Evolutionary conservation across 2,113 vertebrate genomes (phyloP).

Genomic region (Gasterosteus aculeatus): DNA sequence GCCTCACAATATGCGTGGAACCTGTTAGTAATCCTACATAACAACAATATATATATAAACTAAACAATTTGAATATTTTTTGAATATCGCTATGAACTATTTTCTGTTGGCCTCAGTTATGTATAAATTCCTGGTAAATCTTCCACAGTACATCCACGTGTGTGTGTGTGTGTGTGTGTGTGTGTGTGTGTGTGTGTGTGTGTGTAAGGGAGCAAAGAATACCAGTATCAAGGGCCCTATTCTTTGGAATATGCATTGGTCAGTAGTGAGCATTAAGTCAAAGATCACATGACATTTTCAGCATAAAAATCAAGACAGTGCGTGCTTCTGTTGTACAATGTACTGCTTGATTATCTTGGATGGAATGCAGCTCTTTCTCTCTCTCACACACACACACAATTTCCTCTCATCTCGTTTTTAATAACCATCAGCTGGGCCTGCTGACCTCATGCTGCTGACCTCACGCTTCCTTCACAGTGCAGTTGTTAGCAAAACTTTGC

Average conservation of each 20-base stretch:
- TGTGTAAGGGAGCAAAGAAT: not conserved
- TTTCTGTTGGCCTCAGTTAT: not conserved
- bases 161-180: not conserved
- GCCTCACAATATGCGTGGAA: not conserved
- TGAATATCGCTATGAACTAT: not conserved
- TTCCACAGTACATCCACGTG: not conserved
- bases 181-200: not conserved
- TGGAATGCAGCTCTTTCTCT: not conserved
- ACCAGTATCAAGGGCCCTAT: not conserved
- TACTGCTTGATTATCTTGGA: conserved; percentile 11
- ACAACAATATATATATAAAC: no score
- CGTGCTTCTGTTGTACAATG: not conserved
- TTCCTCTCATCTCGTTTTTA: conserved; percentile 4
- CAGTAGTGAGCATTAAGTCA: conserved; percentile 24
- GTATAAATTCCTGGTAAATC: not conserved
- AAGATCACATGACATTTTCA: conserved; percentile 24
- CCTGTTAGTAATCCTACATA: no score
- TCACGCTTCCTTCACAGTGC: not conserved
- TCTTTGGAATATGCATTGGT: conserved; percentile 16
- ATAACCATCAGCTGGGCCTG: not conserved
- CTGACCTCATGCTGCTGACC: not conserved
- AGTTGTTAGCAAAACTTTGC: not conserved
- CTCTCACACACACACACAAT: not conserved
- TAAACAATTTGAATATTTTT: no score
- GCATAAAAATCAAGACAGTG: conserved; percentile 23